These are phyloP conservation scores for Limosa lapponica DNA, from an alignment of 2,797 vertebrate genomes.

Conservation along the genomic window DNA sequence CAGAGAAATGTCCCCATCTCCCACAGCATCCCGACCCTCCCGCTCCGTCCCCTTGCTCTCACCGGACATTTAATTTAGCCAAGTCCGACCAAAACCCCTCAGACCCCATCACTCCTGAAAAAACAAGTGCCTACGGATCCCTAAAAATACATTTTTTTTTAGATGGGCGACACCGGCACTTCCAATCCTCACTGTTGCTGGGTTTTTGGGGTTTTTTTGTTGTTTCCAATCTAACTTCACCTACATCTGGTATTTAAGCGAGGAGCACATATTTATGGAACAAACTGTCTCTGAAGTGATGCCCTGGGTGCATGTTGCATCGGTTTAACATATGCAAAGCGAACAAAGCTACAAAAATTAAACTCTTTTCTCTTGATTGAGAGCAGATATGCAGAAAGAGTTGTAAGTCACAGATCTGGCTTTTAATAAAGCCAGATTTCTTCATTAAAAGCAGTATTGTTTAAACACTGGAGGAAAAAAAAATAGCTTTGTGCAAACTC, in stretches of 20 bases:
- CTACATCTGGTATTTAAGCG: constrained; percentile 72
- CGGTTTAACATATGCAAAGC: constrained; percentile 74
- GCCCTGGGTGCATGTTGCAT: constrained; percentile 63
- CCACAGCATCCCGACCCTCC: neutral
- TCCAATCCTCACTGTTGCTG: neutral
- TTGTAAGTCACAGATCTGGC: constrained; percentile 73
- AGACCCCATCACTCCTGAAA: neutral
- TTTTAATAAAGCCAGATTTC: constrained; percentile 78
- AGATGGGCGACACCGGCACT: neutral
- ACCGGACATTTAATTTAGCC: neutral
- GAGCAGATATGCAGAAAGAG: constrained; percentile 75
- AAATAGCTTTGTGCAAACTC: constrained; percentile 46
- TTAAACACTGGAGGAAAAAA: constrained; percentile 65
- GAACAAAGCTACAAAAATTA: constrained; percentile 67
- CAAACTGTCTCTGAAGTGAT: constrained; percentile 64
- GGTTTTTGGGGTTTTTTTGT: no score
- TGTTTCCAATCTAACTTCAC: constrained; percentile 38
- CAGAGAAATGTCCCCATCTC: neutral
- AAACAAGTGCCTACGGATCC: neutral
- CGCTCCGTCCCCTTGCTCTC: neutral
- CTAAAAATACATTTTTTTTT: neutral
- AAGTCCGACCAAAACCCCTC: neutral
- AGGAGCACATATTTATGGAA: constrained; percentile 67
- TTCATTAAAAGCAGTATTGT: constrained; percentile 79
- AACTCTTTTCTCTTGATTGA: constrained; percentile 73